Evolutionary conservation across 2,797 vertebrate genomes (phyloP).

Genomic region (Rhabdomys pumilio): DNA sequence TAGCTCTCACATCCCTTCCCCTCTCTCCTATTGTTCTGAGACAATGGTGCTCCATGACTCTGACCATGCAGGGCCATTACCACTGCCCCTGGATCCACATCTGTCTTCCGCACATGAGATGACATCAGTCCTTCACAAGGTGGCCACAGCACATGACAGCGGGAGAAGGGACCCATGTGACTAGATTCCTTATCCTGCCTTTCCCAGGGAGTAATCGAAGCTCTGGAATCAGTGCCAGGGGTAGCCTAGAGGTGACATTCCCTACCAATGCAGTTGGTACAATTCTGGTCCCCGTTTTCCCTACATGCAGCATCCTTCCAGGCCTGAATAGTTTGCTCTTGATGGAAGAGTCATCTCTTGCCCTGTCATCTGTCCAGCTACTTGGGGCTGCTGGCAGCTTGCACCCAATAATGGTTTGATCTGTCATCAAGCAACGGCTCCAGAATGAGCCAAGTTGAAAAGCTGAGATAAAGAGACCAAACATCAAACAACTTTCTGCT

Average conservation of each 20-base stretch:
- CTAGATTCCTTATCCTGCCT: conserved; percentile 10
- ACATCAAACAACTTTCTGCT: conserved; percentile 69
- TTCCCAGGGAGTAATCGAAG: neutral
- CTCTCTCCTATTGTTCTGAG: conserved; percentile 68
- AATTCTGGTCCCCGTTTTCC: neutral
- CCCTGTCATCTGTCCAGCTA: conserved; percentile 52
- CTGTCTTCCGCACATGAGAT: conserved; percentile 42
- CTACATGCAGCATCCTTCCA: conserved; percentile 1
- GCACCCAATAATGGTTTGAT: conserved; percentile 21
- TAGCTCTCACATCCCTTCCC: neutral
- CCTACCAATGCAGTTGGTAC: neutral
- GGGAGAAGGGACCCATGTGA: neutral
- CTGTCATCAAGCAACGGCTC: conserved; percentile 53
- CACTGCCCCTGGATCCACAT: conserved; percentile 1
- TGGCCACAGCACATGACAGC: neutral
- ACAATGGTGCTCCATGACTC: conserved; percentile 58
- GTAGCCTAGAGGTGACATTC: neutral
- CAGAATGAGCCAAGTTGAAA: conserved; percentile 52
- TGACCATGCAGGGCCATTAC: neutral
- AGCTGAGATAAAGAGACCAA: conserved; percentile 65
- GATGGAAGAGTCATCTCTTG: neutral
- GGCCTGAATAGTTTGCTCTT: neutral
- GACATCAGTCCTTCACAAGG: neutral
- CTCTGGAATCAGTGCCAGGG: neutral
- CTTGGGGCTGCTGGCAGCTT: conserved; percentile 66